Evolutionary conservation across 1,140 invertebrate genomes (phyloP).

Genomic region (Notospermus geniculatus): DNA sequence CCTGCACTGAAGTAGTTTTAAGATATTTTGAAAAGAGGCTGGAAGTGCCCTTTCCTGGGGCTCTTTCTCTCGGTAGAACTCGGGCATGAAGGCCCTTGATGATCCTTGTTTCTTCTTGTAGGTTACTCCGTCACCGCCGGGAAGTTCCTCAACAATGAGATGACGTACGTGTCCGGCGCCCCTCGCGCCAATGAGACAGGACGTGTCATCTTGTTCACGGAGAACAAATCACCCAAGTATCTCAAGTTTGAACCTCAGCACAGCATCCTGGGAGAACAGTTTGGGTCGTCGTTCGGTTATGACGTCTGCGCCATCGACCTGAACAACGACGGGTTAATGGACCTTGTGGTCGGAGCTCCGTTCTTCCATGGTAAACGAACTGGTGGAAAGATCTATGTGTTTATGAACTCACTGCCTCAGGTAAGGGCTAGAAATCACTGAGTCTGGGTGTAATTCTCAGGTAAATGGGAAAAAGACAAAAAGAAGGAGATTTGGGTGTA

Average conservation of each 20-base stretch:
- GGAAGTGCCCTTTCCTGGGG: no score
- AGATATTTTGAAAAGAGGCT: no score
- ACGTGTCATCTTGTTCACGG: slow-evolving; percentile 78
- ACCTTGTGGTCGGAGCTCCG: slow-evolving; percentile 91
- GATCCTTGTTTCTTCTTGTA: slow-evolving; percentile 18
- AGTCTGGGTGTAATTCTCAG: no score
- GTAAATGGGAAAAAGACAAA: no score
- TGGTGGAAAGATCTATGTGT: slow-evolving; percentile 49
- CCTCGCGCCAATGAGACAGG: slow-evolving; percentile 70
- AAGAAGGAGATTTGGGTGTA: no score
- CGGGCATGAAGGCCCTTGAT: no score
- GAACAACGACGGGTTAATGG: slow-evolving; percentile 87
- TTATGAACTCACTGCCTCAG: slow-evolving; percentile 29
- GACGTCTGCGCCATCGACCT: slow-evolving; percentile 82
- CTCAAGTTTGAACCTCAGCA: slow-evolving; percentile 25
- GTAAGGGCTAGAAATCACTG: no score
- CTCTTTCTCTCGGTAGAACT: no score
- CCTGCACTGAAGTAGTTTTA: no score
- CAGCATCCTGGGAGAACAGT: slow-evolving; percentile 60
- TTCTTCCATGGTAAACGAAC: slow-evolving; percentile 69
- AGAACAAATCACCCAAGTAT: slow-evolving; percentile 17
- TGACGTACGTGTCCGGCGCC: slow-evolving; percentile 79
- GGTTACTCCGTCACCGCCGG: slow-evolving; percentile 35
- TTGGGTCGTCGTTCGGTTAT: slow-evolving; percentile 96
- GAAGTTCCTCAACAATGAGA: slow-evolving; percentile 16